Percentiles rank a stretch among this genome's conserved stretches.
phyloP scores from a whole-genome alignment of 2,113 vertebrate genomes.

The Cinclus mexicanus region DNA sequence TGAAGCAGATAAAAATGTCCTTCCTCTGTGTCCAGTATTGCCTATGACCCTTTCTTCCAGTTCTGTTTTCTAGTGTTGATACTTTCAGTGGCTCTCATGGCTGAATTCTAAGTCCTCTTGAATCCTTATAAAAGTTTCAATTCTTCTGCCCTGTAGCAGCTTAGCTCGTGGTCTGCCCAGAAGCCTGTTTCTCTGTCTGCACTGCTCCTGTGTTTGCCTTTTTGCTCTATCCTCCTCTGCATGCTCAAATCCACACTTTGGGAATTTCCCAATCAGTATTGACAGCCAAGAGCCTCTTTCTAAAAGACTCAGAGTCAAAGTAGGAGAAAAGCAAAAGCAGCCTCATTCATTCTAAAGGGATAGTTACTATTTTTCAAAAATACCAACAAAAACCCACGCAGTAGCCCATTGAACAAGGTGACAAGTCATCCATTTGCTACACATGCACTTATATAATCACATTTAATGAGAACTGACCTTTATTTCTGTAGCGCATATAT shows the following conservation, averaged over 20 bases:
- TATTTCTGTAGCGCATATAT: background rate
- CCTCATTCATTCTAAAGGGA: background rate
- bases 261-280: background rate
- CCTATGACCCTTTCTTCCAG: background rate
- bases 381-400: background rate
- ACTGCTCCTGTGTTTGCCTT: background rate
- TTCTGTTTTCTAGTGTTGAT: background rate
- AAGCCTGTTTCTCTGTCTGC: background rate
- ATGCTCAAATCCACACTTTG: rapidly evolving
- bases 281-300: background rate
- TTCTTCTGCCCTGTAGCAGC: background rate
- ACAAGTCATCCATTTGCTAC: background rate
- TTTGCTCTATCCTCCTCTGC: background rate
- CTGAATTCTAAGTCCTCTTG: background rate
- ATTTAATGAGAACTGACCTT: background rate
- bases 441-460: background rate
- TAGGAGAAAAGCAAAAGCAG: background rate
- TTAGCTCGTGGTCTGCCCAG: background rate
- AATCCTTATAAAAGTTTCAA: background rate
- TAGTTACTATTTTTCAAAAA: background rate
- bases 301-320: background rate
- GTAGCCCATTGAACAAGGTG: background rate
- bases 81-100: background rate
- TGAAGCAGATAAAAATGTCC: background rate
- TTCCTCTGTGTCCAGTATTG: background rate